Conservation (phyloP, 2,888 invertebrate genomes). For the Tribolium freemani region DNA sequence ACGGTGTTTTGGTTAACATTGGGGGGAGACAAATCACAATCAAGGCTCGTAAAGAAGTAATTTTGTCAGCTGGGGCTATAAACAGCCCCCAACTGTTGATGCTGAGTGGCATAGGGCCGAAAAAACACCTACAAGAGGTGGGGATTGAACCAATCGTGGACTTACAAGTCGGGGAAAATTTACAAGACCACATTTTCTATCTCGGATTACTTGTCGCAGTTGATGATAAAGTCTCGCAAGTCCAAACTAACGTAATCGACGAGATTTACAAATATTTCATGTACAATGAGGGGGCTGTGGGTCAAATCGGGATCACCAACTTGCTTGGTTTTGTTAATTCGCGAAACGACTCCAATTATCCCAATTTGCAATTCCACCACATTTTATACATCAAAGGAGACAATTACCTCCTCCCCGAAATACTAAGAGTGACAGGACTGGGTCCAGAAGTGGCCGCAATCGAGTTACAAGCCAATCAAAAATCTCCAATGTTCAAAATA, state of each 20-base stretch:
- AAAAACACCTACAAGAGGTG: conserved; percentile 68
- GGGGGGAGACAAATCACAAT: conserved; percentile 55
- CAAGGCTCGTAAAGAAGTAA: conserved; percentile 73
- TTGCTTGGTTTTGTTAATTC: conserved; percentile 70
- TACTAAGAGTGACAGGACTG: conserved; percentile 54
- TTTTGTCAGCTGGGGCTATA: conserved; percentile 77
- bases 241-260: conserved; percentile 37
- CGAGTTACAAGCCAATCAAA: conserved; percentile 41
- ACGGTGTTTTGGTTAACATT: conserved; percentile 66
- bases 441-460: conserved; percentile 51
- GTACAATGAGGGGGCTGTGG: conserved; percentile 69
- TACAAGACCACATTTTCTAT: conserved; percentile 71
- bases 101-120: conserved; percentile 77
- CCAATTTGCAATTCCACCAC: conserved; percentile 68
- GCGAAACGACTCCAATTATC: conserved; percentile 66
- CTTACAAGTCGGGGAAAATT: conserved; percentile 71
- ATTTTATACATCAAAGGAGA: conserved; percentile 60
- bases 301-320: conserved; percentile 67
- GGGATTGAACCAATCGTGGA: conserved; percentile 67
- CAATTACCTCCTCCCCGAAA: conserved; percentile 42
- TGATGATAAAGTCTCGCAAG: conserved; percentile 32
- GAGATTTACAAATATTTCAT: conserved; percentile 69
- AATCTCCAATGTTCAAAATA: conserved; percentile 39
- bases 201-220: conserved; percentile 56
- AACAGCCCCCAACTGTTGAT: conserved; percentile 78